Percentiles rank a stretch among this genome's conserved stretches.
These are phyloP conservation scores for Vidua macroura DNA, from an alignment of 2,113 vertebrate species.

Conservation along the genomic window DNA sequence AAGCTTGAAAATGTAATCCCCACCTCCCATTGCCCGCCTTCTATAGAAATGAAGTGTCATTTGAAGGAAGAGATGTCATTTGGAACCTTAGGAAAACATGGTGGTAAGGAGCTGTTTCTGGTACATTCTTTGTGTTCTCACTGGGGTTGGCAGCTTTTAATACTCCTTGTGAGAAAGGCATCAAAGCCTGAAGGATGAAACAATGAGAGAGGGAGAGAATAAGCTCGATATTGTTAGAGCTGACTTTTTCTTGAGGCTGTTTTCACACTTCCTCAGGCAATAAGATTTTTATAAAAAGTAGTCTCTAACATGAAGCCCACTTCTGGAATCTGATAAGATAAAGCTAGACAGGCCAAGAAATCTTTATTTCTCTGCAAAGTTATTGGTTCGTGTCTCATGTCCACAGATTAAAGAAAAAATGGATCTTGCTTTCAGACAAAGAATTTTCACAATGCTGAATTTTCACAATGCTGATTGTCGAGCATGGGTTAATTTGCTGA, in stretches of 20 bases:
- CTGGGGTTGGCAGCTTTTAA: not conserved
- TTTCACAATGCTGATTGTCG: conserved; percentile 10
- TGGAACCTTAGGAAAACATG: not conserved
- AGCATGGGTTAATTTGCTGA: not conserved
- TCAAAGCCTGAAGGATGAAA: not conserved
- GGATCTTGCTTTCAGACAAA: conserved; percentile 49
- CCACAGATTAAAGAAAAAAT: conserved; percentile 60
- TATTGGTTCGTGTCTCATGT: conserved; percentile 40
- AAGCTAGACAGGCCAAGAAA: conserved; percentile 61
- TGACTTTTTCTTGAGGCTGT: conserved; percentile 22
- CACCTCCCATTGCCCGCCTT: not conserved
- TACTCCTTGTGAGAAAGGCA: not conserved
- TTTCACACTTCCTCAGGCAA: conserved; percentile 57
- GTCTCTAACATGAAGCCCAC: conserved; percentile 32
- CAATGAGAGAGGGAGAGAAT: not conserved
- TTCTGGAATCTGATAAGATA: conserved; percentile 55
- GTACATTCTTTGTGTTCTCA: not conserved
- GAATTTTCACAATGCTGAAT: not conserved
- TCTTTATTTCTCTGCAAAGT: conserved; percentile 64
- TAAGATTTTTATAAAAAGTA: not conserved
- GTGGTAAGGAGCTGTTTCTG: not conserved
- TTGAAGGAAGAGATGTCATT: not conserved
- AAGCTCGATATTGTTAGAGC: not conserved
- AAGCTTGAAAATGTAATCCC: not conserved
- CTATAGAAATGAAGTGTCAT: not conserved